phyloP scores from a whole-genome alignment of 35 echinoderm and acorn worm genomes.

The Heliocidaris tuberculata region DNA sequence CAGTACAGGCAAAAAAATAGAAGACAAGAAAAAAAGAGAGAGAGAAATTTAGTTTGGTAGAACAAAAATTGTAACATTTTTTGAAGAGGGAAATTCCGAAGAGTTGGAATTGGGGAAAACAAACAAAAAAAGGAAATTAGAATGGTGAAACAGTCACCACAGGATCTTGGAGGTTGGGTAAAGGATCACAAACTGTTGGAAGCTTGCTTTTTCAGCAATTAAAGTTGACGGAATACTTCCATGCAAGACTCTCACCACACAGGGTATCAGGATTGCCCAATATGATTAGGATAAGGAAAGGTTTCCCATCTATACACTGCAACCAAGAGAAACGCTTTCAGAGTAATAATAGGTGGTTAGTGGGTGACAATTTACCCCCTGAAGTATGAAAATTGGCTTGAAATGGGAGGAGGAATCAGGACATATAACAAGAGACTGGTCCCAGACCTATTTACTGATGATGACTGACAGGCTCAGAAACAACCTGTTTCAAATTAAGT shows the following conservation, averaged over 20 bases:
- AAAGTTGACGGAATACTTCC: neutral
- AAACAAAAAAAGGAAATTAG: too few species aligned
- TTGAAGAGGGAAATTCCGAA: too few species aligned
- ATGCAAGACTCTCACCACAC: neutral
- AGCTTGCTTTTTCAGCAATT: neutral
- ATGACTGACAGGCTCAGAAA: neutral
- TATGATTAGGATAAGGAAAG: neutral
- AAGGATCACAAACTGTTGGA: neutral
- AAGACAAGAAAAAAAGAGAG: too few species aligned
- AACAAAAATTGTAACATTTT: too few species aligned
- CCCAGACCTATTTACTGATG: neutral
- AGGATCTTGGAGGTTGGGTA: neutral
- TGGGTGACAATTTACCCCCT: constrained; percentile 36
- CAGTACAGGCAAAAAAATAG: too few species aligned
- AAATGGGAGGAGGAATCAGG: neutral
- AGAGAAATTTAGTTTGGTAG: too few species aligned
- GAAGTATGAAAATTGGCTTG: constrained; percentile 30
- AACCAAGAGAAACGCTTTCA: neutral
- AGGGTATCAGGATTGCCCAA: neutral
- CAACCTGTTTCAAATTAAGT: neutral
- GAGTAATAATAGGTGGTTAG: neutral
- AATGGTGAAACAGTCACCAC: too few species aligned
- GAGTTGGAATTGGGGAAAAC: too few species aligned
- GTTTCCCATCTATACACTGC: neutral
- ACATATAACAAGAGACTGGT: neutral